These are phyloP conservation scores for Brachionus koreanus DNA, from an alignment of 1,140 invertebrate species.

Conservation along the genomic window DNA sequence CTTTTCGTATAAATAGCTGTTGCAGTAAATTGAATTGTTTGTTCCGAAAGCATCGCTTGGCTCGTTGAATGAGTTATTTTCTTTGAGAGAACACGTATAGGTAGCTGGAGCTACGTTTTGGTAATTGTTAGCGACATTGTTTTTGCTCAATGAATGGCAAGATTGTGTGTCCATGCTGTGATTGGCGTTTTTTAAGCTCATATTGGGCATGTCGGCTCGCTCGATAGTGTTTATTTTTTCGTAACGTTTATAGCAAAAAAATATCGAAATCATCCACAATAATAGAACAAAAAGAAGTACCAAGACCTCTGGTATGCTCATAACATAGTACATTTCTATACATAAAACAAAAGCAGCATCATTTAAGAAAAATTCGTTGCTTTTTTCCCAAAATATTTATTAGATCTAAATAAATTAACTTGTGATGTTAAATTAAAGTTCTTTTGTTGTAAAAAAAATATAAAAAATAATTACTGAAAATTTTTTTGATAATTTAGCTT, in stretches of 20 bases:
- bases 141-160: slow-evolving; percentile 13
- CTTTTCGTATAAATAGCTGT: background rate
- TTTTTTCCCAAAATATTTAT: background rate
- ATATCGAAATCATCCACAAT: slow-evolving; percentile 33
- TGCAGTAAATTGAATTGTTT: background rate
- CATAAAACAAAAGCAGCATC: background rate
- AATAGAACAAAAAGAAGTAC: slow-evolving; percentile 9
- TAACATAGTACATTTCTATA: slow-evolving; percentile 37
- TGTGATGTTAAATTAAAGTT: background rate
- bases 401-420: background rate
- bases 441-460: background rate
- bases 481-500: background rate
- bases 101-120: background rate
- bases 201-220: slow-evolving; percentile 28
- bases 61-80: background rate
- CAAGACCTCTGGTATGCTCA: slow-evolving; percentile 41
- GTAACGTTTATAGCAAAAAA: slow-evolving; percentile 34
- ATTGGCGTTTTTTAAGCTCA: background rate
- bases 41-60: background rate
- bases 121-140: background rate
- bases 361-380: background rate
- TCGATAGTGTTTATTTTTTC: slow-evolving; percentile 39
- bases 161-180: slow-evolving; percentile 2
- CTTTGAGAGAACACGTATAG: background rate
- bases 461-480: background rate